Conservation (phyloP, 1,140 invertebrate species). For the Maniola jurtina region DNA sequence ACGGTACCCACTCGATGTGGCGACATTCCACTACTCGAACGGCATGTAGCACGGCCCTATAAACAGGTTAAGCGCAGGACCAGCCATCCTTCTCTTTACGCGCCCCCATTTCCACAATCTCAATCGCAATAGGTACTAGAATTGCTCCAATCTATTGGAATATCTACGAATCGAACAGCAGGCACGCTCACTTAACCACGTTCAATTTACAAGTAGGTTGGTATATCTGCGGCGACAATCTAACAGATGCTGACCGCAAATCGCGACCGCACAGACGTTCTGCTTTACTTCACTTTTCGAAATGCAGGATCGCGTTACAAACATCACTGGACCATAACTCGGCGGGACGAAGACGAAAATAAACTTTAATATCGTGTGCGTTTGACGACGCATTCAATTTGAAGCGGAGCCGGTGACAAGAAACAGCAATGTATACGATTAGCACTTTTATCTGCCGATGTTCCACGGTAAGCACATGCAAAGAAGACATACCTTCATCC, state of each 20-base stretch:
- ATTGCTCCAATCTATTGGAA: slow-evolving; percentile 38
- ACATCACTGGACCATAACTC: slow-evolving; percentile 76
- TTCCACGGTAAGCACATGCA: slow-evolving; percentile 18
- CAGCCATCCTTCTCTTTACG: slow-evolving; percentile 55
- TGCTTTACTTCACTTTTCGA: slow-evolving; percentile 72
- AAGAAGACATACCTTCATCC: slow-evolving; percentile 95
- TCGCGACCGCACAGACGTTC: slow-evolving; percentile 57
- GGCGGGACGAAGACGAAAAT: slow-evolving; percentile 75
- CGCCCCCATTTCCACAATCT: slow-evolving; percentile 48
- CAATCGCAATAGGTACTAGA: slow-evolving; percentile 26
- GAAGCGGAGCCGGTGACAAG: slow-evolving; percentile 61
- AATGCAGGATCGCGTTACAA: slow-evolving; percentile 75
- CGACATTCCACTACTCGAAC: slow-evolving; percentile 70
- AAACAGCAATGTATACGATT: slow-evolving; percentile 28
- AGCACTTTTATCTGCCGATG: slow-evolving; percentile 11
- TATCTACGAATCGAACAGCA: slow-evolving; percentile 35
- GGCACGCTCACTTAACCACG: slow-evolving; percentile 52
- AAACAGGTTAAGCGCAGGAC: slow-evolving; percentile 67
- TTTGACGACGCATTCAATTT: slow-evolving; percentile 73
- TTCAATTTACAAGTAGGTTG: slow-evolving; percentile 50
- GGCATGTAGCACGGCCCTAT: slow-evolving; percentile 69
- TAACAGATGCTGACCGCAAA: slow-evolving; percentile 68
- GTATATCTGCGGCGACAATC: slow-evolving; percentile 61
- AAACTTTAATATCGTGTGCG: slow-evolving; percentile 76
- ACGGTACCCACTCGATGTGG: slow-evolving; percentile 68